phyloP scores from a whole-genome alignment of 2,113 vertebrate genomes.

The Laticauda laticaudata region DNA sequence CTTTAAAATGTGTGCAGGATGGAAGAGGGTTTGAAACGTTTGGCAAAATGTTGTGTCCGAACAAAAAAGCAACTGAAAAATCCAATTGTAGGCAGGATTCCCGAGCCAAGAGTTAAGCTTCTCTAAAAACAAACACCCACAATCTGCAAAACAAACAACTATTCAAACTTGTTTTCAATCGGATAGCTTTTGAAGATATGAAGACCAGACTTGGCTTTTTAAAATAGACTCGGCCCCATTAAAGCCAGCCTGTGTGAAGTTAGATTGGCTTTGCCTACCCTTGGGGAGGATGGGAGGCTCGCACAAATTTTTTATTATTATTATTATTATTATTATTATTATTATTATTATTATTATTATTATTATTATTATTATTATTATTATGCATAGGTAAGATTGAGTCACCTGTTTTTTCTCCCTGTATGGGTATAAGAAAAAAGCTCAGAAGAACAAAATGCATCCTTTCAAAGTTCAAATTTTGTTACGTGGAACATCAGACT shows the following conservation, averaged over 20 bases:
- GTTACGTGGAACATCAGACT: not conserved
- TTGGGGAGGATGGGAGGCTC: not conserved
- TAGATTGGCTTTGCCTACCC: not conserved
- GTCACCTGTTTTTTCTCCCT: not conserved
- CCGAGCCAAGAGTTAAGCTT: slow-evolving; percentile 45
- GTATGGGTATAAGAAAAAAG: not conserved
- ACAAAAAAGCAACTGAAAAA: not conserved
- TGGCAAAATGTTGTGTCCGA: not conserved
- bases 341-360: too few species aligned
- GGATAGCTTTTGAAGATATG: slow-evolving; percentile 22
- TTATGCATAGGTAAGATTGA: not conserved
- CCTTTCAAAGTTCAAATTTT: not conserved
- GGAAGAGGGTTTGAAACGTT: slow-evolving; percentile 53
- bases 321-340: too few species aligned
- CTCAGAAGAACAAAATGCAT: not conserved
- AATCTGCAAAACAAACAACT: not conserved
- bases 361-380: too few species aligned
- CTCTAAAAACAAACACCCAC: slow-evolving; percentile 8
- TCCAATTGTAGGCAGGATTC: slow-evolving; percentile 29
- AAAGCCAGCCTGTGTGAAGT: not conserved
- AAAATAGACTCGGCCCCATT: not conserved
- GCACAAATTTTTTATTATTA: too few species aligned
- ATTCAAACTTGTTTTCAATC: slow-evolving; percentile 41
- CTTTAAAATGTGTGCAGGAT: slow-evolving; percentile 57
- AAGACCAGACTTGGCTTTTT: not conserved